Evolutionary conservation across 2,888 invertebrate genomes (phyloP), one percentile per base, ranked within the genome.

Genomic region (Catocala fraxini): DNA sequence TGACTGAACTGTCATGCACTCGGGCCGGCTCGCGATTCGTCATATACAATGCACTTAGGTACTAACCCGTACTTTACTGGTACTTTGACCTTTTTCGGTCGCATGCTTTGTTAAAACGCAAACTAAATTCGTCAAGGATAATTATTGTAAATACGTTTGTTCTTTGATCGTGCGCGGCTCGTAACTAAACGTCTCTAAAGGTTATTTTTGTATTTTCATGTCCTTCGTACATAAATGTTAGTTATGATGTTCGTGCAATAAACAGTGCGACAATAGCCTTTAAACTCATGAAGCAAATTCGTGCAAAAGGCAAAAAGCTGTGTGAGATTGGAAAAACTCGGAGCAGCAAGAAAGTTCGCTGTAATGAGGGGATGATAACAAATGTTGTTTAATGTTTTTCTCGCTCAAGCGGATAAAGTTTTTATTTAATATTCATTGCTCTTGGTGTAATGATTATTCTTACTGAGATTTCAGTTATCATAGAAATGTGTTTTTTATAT

Each of bases 1-100:
- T 84, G 80, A 82, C 77, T 84, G 83, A 86, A 83, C 83, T 83
- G 83, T 77, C 80, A 80, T 85, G 81, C 77, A 79, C 80, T 79
- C 76, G 51, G 41, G 56, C 70, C 69, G 62, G 65, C 56, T 71
- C 67, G 80, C 79, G 75, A 85, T 83, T 83, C 82, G 82, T 83
- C 80, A 85, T 81, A 82, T 73, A 73, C 74, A 77, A 79, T 78
- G 80, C 81, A 80, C 77, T 75, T 73, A 66, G 51, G 76, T 65
- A 74, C 63, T 58, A 54, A 63, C 49, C 51, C 46, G 64, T 55
- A 68, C 77, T 80, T 78, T 75, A 77, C 68, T 73, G 70, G 75
- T 75, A 67, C 75, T 78, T 66, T 74, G 82, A 81, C 82, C 82
- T 80, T 73, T 70, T 79, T 80, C 72, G 57, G 65, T 65, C 70